phyloP scores from a whole-genome alignment of 2,797 vertebrate genomes.

The Margarornis squamiger region DNA sequence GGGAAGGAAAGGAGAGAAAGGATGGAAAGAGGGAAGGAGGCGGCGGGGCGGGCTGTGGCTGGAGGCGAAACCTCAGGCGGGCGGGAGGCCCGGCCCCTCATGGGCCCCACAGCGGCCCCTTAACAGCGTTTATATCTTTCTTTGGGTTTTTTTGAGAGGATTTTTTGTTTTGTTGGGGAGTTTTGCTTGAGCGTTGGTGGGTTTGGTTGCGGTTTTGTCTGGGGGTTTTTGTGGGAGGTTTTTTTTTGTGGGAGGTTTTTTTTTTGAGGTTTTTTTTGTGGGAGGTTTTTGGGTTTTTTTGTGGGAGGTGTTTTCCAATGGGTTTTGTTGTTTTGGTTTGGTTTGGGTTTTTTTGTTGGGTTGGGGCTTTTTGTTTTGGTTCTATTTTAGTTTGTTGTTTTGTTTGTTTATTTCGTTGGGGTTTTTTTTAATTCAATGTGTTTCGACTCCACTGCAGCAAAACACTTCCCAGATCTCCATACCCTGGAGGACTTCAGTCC shows the following conservation, averaged over 20 bases:
- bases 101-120: rapidly evolving
- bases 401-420: background rate
- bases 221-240: rapidly evolving
- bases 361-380: background rate
- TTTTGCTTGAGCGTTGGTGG: background rate
- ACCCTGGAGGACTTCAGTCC: background rate
- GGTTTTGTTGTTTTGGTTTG: no score
- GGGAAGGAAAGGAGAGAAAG: background rate
- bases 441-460: background rate
- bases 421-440: no score
- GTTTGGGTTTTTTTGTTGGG: background rate
- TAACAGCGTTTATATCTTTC: background rate
- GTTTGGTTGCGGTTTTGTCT: background rate
- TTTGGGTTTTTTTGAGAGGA: rapidly evolving
- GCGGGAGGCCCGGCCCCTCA: no score
- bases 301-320: no score
- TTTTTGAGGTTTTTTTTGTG: background rate
- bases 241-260: rapidly evolving
- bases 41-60: background rate
- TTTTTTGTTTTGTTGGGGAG: background rate
- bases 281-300: no score
- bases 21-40: no score
- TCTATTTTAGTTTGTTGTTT: no score
- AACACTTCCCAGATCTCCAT: background rate
- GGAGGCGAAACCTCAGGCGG: background rate